Conservation (phyloP, 2,113 vertebrate genomes). For the Urocitellus parryii region DNA sequence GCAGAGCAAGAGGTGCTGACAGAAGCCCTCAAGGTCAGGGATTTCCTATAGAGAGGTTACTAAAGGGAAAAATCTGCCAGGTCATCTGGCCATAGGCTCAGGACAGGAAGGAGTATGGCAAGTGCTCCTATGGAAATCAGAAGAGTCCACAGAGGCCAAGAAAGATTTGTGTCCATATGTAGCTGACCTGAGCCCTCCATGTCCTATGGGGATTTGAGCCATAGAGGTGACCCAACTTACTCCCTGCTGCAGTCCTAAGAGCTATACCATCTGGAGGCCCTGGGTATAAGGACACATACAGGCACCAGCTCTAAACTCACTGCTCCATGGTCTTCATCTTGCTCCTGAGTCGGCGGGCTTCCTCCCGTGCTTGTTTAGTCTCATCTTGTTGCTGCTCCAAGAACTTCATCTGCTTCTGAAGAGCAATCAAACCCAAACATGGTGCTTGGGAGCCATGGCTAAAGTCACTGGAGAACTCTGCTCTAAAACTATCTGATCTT, state of each 20-base stretch:
- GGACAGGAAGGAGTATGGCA: not conserved
- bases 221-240: not conserved
- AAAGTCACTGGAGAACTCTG: not conserved
- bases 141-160: not conserved
- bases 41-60: not conserved
- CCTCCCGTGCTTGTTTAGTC: conserved; percentile 91
- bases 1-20: conserved; percentile 1
- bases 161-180: not conserved
- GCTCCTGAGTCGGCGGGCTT: conserved; percentile 89
- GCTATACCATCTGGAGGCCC: not conserved
- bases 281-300: not conserved
- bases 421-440: not conserved
- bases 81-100: not conserved
- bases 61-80: not conserved
- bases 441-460: not conserved
- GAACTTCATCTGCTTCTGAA: conserved; percentile 96
- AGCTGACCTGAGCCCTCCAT: not conserved
- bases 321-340: conserved; percentile 94
- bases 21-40: conserved; percentile 23
- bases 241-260: not conserved
- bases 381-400: conserved; percentile 94
- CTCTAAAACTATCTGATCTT: not conserved
- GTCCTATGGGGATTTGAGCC: not conserved
- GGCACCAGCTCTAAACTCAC: conserved; percentile 75
- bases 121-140: not conserved